phyloP scores from a whole-genome alignment of 2,797 vertebrate species.

The Anas georgica region DNA sequence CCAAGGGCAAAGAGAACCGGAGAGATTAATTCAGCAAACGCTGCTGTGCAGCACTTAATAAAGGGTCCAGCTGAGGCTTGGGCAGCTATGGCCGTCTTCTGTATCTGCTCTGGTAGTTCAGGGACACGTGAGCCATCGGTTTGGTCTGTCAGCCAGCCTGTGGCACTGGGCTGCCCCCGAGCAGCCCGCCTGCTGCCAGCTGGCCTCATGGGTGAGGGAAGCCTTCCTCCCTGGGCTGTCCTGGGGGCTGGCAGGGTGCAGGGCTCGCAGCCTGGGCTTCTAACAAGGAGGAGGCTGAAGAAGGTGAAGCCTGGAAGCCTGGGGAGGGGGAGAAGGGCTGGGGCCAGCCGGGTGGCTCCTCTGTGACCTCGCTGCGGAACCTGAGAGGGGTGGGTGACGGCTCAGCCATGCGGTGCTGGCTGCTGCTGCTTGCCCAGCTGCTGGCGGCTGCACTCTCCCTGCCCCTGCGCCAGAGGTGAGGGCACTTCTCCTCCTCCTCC shows the following conservation, averaged over 20 bases:
- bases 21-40: neutral
- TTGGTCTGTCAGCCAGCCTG: neutral
- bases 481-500: neutral
- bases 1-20: neutral
- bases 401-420: neutral
- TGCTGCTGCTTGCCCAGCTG: constrained; percentile 14
- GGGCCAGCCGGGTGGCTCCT: neutral
- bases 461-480: constrained; percentile 32
- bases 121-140: neutral
- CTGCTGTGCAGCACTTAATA: neutral
- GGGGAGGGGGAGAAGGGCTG: neutral
- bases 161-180: neutral
- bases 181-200: neutral
- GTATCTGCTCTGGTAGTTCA: neutral
- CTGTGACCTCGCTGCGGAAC: neutral
- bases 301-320: neutral
- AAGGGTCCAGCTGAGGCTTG: neutral
- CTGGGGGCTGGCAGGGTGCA: neutral
- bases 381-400: neutral
- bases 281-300: neutral
- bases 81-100: too few relatives aligned
- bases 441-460: neutral
- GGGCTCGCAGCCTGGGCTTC: neutral
- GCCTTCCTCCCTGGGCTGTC: neutral
- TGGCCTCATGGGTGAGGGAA: neutral